Evolutionary conservation across 2,113 vertebrate species (phyloP), one percentile per base, ranked within the genome.

Genomic region (Thamnaconus septentrionalis): DNA sequence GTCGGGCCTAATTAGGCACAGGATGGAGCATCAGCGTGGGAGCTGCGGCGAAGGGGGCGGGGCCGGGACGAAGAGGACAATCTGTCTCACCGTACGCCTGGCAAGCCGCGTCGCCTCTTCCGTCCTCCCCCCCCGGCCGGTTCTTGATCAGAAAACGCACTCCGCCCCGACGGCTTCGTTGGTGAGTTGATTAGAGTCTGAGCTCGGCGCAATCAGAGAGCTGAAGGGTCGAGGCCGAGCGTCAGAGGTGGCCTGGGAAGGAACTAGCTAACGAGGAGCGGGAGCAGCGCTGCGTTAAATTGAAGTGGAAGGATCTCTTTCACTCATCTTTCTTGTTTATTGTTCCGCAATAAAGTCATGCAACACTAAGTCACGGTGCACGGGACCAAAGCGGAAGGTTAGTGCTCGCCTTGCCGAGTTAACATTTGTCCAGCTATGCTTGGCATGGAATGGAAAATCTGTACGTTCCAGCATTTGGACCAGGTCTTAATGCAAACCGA

Each of bases 251-350:
- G 57, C 74, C 69, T 70, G 31, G 31, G 69, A 85, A 78, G 71
- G 57, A 82, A 76, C 79, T 72, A 79, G 78, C 75, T 73, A 72
- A 80, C 62, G 83, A 78, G 81, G 79, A 82, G 18, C 70, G 58
- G 53, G 73, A 61, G 84, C 82, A 87, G 80, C 85, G 78, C 73
- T 78, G 55, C 85, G 80, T 87, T 82, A 86, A 88, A 89, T 90
- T 90, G 83, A 87, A 88, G 39, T 66, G 71, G 75, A 64, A 65
- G 73, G 84, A 85, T 81, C 74, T 85, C 70, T 62, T 73, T 81
- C 65, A 53, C 66, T 48, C 18, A 31, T 31, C 18, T 31, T 31
- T 31, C 18, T 31, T 31, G 18, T 31, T 31, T 31, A 31, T 31
- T 31, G 18, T 31, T 31, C 18, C 18, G 1, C 18, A 1, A 31